These are phyloP conservation scores for Brachionus calyciflorus DNA, from an alignment of 1,140 invertebrate genomes.

Conservation along the genomic window DNA sequence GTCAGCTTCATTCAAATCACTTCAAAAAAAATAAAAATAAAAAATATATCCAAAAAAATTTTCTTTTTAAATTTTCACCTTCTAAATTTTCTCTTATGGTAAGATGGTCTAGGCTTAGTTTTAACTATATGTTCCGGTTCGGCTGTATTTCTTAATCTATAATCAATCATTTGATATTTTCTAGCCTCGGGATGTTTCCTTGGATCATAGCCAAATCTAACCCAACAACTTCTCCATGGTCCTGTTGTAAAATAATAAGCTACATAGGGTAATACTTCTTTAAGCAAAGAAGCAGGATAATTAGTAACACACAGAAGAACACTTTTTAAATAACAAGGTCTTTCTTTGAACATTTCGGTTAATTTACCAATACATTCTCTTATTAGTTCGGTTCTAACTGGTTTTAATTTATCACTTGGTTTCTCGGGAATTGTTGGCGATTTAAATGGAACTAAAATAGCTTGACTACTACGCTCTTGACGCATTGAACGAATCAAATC, in stretches of 20 bases:
- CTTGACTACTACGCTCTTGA: conserved; percentile 43
- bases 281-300: conserved; percentile 63
- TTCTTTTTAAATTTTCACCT: not conserved
- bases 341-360: conserved; percentile 67
- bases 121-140: conserved; percentile 35
- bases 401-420: conserved; percentile 15
- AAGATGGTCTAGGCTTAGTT: conserved; percentile 18
- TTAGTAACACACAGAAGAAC: conserved; percentile 68
- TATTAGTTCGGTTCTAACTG: conserved; percentile 50
- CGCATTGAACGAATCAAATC: conserved; percentile 22
- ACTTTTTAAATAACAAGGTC: conserved; percentile 80
- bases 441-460: conserved; percentile 25
- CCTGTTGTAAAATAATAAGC: conserved; percentile 81
- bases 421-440: not conserved
- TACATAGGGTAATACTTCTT: conserved; percentile 74
- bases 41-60: not conserved
- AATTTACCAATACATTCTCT: conserved; percentile 55
- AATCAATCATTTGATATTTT: conserved; percentile 81
- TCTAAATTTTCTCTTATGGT: conserved; percentile 46
- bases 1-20: conserved; percentile 36
- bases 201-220: conserved; percentile 80
- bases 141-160: conserved; percentile 67
- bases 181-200: conserved; percentile 72
- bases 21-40: not conserved
- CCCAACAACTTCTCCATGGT: conserved; percentile 82